phyloP scores from a whole-genome alignment of 1,140 invertebrate genomes.

The Caenorhabditis remanei region DNA sequence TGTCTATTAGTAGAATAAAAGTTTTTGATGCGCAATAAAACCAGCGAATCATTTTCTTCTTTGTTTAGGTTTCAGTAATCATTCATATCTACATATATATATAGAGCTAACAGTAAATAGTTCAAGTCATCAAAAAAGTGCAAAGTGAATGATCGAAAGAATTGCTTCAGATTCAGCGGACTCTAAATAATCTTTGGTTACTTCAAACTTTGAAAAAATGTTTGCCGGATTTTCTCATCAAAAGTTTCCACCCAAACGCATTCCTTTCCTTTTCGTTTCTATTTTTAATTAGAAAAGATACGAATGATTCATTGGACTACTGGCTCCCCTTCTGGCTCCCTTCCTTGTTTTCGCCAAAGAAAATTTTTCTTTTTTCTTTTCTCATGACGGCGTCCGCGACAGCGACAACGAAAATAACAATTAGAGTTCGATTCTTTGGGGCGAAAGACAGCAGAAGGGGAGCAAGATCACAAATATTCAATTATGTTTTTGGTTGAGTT shows the following conservation, averaged over 20 bases:
- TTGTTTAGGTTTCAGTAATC: too few species aligned
- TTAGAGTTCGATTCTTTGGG: not conserved
- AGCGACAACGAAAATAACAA: not conserved
- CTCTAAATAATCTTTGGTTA: too few species aligned
- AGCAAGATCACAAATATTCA: not conserved
- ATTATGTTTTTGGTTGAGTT: not conserved
- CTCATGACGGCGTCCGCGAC: not conserved
- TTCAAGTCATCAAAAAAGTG: too few species aligned
- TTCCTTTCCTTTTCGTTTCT: not conserved
- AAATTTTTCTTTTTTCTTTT: not conserved
- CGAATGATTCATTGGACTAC: not conserved
- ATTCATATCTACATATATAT: too few species aligned
- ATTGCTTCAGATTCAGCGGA: too few species aligned
- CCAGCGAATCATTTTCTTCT: too few species aligned
- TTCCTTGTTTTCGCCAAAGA: not conserved
- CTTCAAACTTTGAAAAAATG: not conserved
- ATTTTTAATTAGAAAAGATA: not conserved
- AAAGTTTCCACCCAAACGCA: not conserved
- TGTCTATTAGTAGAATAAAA: not conserved
- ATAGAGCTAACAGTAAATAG: too few species aligned
- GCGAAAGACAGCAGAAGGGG: not conserved
- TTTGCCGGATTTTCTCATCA: not conserved
- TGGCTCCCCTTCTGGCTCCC: not conserved
- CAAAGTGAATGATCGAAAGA: too few species aligned
- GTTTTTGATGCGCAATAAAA: too few species aligned